phyloP scores from a whole-genome alignment of 1,140 invertebrate genomes.

The Octopus bimaculoides region DNA sequence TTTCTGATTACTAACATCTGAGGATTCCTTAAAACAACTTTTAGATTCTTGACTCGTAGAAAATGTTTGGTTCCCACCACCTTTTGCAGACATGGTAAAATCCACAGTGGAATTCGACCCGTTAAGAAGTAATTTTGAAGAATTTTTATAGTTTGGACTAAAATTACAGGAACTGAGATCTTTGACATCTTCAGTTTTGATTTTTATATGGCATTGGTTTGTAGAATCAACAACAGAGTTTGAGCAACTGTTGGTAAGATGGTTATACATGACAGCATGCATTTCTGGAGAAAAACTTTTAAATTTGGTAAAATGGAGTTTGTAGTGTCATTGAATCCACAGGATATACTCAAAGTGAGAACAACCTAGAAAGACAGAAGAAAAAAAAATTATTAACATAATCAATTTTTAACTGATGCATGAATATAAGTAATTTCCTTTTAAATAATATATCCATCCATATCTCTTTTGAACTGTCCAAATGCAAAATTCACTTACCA shows the following conservation, averaged over 20 bases:
- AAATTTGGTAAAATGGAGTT: neutral
- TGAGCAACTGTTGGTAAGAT: neutral
- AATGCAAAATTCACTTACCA: too few relatives aligned
- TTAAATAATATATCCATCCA: neutral
- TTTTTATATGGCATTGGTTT: neutral
- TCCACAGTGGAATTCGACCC: constrained; percentile 32
- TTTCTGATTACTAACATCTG: neutral
- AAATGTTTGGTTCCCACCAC: constrained; percentile 32
- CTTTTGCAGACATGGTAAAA: constrained; percentile 35
- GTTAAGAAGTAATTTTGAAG: constrained; percentile 41
- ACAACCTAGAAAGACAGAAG: neutral
- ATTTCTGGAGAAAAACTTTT: neutral
- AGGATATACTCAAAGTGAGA: neutral
- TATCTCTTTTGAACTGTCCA: neutral
- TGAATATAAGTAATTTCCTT: neutral
- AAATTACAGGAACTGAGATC: neutral
- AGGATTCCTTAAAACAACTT: neutral
- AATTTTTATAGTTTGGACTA: neutral
- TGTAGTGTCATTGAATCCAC: neutral
- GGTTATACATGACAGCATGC: neutral
- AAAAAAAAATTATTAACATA: neutral
- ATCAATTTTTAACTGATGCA: neutral
- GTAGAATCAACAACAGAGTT: neutral
- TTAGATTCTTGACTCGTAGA: constrained; percentile 23
- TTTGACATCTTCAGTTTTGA: neutral